These are phyloP conservation scores for Acrossocheilus fasciatus DNA, from an alignment of 2,797 vertebrate genomes.

Conservation along the genomic window DNA sequence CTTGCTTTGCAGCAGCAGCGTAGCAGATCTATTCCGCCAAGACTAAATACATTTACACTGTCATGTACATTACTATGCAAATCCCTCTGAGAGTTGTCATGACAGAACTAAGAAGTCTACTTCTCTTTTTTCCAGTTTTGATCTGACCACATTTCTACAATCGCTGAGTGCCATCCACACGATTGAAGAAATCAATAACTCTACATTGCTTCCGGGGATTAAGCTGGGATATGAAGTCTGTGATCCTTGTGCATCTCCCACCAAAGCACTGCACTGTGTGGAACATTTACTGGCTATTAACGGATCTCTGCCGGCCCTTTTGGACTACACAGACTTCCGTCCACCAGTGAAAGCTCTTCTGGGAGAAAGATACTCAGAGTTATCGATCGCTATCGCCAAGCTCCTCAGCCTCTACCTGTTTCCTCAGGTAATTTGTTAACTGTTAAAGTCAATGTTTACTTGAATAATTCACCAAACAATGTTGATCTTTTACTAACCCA, in stretches of 20 bases:
- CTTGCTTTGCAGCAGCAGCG: too few relatives aligned
- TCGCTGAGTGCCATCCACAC: conserved; percentile 65
- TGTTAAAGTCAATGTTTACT: not conserved
- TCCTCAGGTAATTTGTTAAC: conserved; percentile 41
- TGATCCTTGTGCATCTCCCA: conserved; percentile 65
- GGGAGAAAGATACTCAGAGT: conserved; percentile 57
- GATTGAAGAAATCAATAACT: conserved; percentile 70
- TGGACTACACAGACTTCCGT: conserved; percentile 56
- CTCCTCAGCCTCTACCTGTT: conserved; percentile 58
- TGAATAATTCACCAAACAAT: not conserved
- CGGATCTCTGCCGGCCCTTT: conserved; percentile 25
- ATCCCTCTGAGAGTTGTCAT: too few relatives aligned
- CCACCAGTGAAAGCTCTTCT: conserved; percentile 46
- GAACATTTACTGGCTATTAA: conserved; percentile 61
- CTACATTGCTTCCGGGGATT: conserved; percentile 68
- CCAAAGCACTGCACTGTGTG: conserved; percentile 65
- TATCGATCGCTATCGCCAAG: conserved; percentile 58
- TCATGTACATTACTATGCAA: too few relatives aligned
- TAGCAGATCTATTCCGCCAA: too few relatives aligned
- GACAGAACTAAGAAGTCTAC: not conserved
- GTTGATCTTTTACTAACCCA: not conserved
- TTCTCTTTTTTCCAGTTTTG: conserved; percentile 62
- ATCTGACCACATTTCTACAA: conserved; percentile 56
- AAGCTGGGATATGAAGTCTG: conserved; percentile 69
- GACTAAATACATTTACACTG: too few relatives aligned